Conservation (phyloP, 2,888 invertebrate genomes). For the Resseliella maxima region DNA sequence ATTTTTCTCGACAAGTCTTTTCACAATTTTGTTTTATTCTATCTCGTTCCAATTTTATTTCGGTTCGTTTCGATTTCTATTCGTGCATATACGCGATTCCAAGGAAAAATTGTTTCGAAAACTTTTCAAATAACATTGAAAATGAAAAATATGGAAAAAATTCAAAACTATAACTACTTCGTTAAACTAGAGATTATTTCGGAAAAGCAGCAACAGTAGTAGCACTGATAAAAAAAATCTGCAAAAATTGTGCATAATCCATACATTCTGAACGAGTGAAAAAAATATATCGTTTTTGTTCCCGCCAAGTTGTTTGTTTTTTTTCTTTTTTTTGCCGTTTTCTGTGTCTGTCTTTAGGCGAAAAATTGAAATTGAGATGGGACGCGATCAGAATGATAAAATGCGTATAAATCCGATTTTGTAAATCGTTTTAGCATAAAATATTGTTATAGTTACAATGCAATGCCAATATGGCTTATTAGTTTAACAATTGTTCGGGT, state of each 20-base stretch:
- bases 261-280: no score
- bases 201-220: neutral
- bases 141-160: constrained; percentile 26
- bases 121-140: constrained; percentile 21
- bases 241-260: neutral
- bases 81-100: neutral
- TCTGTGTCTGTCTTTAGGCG: neutral
- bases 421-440: constrained; percentile 36
- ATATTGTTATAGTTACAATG: neutral
- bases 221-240: neutral
- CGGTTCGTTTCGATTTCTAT: no score
- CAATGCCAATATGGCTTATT: neutral
- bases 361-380: neutral
- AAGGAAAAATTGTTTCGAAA: constrained; percentile 5
- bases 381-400: constrained; percentile 3
- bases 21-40: neutral
- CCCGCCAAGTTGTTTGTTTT: no score
- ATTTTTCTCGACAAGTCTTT: neutral
- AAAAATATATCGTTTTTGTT: no score
- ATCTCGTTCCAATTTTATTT: no score
- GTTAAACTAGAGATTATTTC: neutral
- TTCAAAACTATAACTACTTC: neutral
- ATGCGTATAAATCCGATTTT: constrained; percentile 9
- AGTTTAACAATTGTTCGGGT: neutral
- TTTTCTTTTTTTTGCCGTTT: neutral